Evolutionary conservation across 2,113 vertebrate genomes (phyloP).

Genomic region (Seriola dumerili): DNA sequence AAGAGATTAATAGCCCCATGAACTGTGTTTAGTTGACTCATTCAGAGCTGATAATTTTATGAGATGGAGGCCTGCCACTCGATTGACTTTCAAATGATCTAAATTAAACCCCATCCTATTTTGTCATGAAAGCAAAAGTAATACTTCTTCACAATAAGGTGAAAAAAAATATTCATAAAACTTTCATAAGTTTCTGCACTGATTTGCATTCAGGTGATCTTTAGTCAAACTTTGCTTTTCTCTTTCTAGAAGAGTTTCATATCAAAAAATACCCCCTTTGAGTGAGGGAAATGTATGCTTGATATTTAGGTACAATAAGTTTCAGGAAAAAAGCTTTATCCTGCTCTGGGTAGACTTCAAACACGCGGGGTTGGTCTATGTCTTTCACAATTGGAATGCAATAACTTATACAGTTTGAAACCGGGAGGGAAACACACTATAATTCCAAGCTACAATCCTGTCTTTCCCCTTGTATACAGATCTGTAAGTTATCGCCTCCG

Average conservation of each 20-base stretch:
- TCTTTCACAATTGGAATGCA: slow-evolving; percentile 12
- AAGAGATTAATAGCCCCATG: slow-evolving; percentile 52
- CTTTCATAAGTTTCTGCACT: not conserved
- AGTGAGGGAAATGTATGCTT: slow-evolving; percentile 7
- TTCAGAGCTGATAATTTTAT: slow-evolving; percentile 54
- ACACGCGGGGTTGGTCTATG: not conserved
- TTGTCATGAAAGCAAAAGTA: slow-evolving; percentile 17
- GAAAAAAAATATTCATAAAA: not conserved
- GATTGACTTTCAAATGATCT: slow-evolving; percentile 7
- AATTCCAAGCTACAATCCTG: slow-evolving; percentile 4
- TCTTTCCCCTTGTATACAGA: slow-evolving; percentile 34
- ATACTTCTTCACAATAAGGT: not conserved
- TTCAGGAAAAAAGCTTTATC: slow-evolving; percentile 18
- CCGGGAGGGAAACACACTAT: slow-evolving; percentile 5
- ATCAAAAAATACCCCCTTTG: slow-evolving; percentile 8
- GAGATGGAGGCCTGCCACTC: slow-evolving; percentile 7
- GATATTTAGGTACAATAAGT: slow-evolving; percentile 17
- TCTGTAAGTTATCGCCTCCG: slow-evolving; percentile 28
- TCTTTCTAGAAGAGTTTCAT: slow-evolving; percentile 11
- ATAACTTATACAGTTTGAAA: slow-evolving; percentile 22
- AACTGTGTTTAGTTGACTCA: slow-evolving; percentile 43
- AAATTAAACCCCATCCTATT: slow-evolving; percentile 5
- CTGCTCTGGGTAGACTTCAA: slow-evolving; percentile 22
- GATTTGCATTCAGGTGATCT: not conserved
- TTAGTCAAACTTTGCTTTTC: not conserved